phyloP scores from a whole-genome alignment of 2,888 invertebrate genomes.

The Philaethria dido region DNA sequence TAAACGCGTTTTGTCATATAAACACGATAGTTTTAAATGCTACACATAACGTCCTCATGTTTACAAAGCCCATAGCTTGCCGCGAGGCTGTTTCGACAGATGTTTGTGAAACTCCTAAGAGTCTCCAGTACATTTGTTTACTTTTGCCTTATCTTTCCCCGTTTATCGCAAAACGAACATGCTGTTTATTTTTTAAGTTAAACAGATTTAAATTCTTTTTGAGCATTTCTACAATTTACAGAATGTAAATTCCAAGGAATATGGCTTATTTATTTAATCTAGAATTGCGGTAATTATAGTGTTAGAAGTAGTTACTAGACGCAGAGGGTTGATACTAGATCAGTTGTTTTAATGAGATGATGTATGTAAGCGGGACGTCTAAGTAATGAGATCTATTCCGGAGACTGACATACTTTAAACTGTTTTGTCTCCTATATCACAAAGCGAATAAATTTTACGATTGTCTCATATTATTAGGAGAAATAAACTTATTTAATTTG shows the following conservation, averaged over 20 bases:
- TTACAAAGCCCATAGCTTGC: conserved; percentile 18
- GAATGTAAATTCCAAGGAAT: background rate
- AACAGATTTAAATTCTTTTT: conserved; percentile 26
- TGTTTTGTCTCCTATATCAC: background rate
- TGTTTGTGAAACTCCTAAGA: conserved; percentile 30
- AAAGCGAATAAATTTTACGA: background rate
- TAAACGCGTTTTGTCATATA: background rate
- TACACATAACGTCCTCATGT: background rate
- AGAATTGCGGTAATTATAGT: background rate
- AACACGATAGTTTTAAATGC: conserved; percentile 22
- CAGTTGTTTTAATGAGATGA: conserved; percentile 25
- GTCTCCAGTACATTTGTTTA: conserved; percentile 62
- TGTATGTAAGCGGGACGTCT: conserved; percentile 28
- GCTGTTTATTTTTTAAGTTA: conserved; percentile 44
- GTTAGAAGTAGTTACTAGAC: background rate
- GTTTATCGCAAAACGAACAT: conserved; percentile 55
- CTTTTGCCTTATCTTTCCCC: conserved; percentile 56
- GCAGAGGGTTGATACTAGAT: conserved; percentile 17
- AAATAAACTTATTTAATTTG: background rate
- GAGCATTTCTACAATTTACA: background rate
- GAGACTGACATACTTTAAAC: conserved; percentile 21
- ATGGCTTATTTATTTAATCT: background rate
- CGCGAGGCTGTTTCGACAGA: conserved; percentile 29
- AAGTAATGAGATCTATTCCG: conserved; percentile 34
- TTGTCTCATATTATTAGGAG: background rate